These are phyloP conservation scores for Cephus sareptanus DNA, from an alignment of 2,888 invertebrate genomes.

Conservation along the genomic window DNA sequence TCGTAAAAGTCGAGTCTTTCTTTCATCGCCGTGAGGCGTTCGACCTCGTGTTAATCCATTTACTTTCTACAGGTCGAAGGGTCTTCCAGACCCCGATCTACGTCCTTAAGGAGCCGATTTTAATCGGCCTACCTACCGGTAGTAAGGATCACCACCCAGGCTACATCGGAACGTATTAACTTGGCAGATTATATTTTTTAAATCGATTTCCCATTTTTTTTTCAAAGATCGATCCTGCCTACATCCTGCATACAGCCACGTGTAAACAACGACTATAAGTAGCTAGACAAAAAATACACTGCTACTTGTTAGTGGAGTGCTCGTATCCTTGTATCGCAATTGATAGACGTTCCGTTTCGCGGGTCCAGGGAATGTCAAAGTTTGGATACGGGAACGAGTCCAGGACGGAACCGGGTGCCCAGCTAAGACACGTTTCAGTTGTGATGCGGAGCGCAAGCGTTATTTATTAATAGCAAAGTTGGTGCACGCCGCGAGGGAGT, in stretches of 20 bases:
- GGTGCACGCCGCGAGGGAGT: conserved; percentile 51
- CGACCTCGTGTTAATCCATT: background rate
- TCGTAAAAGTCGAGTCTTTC: background rate
- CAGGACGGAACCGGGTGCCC: conserved; percentile 31
- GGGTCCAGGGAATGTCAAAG: background rate
- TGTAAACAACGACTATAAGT: background rate
- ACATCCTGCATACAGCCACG: background rate
- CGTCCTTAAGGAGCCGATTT: background rate
- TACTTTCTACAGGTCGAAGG: background rate
- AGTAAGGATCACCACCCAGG: background rate
- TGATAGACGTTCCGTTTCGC: background rate
- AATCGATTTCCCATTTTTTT: background rate
- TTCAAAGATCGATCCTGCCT: background rate
- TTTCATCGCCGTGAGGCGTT: background rate
- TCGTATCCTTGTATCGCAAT: background rate
- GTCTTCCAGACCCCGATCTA: background rate
- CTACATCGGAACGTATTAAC: background rate
- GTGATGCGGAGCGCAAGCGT: conserved; percentile 48
- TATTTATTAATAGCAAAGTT: conserved; percentile 61
- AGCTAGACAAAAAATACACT: background rate
- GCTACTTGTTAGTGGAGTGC: background rate
- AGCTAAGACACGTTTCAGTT: conserved; percentile 40
- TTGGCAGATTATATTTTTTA: background rate
- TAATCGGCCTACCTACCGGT: background rate
- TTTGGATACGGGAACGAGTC: background rate